These are phyloP conservation scores for Lasioglossum albipes DNA, from an alignment of 1,140 invertebrate species.

Conservation along the genomic window DNA sequence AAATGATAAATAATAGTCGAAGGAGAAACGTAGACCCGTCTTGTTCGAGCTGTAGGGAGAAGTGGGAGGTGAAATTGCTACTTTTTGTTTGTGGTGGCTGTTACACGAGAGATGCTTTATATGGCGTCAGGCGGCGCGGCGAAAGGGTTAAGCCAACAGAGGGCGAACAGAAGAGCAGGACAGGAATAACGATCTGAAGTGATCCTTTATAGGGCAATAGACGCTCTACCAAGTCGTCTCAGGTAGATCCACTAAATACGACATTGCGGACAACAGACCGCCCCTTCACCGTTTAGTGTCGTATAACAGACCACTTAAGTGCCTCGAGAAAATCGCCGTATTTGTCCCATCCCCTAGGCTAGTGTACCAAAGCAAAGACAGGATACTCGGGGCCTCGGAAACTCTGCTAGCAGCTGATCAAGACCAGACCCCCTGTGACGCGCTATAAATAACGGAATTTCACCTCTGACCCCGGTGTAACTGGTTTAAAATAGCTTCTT, in stretches of 20 bases:
- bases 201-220: neutral
- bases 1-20: too few relatives aligned
- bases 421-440: too few relatives aligned
- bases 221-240: neutral
- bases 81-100: too few relatives aligned
- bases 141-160: too few relatives aligned
- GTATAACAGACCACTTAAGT: neutral
- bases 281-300: neutral
- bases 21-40: too few relatives aligned
- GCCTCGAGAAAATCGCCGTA: neutral
- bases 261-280: neutral
- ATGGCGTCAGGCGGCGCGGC: too few relatives aligned
- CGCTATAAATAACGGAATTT: constrained; percentile 48
- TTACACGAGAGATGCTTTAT: too few relatives aligned
- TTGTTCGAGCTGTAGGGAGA: too few relatives aligned
- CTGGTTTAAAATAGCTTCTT: neutral
- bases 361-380: too few relatives aligned
- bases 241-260: constrained; percentile 3
- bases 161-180: neutral
- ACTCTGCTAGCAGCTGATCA: neutral
- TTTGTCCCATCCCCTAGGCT: neutral
- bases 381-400: too few relatives aligned
- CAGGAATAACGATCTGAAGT: neutral
- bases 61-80: too few relatives aligned
- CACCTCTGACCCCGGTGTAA: constrained; percentile 10